Conservation (phyloP, 2,888 invertebrate species). For the Rhamphomyia laevipes region DNA sequence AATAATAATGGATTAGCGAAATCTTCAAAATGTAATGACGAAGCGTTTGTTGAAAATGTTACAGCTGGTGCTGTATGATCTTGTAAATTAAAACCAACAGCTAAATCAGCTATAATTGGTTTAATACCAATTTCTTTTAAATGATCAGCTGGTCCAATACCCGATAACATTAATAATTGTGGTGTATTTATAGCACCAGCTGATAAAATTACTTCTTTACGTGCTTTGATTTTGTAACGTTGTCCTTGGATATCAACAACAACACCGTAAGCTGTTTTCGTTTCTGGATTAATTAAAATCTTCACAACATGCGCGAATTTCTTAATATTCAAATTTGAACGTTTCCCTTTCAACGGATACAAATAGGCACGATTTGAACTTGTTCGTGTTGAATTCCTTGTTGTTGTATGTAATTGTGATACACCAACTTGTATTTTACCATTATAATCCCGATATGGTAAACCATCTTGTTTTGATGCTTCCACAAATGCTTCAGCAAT, state of each 20-base stretch:
- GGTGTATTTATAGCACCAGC: slow-evolving; percentile 72
- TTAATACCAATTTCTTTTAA: slow-evolving; percentile 42
- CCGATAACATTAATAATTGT: slow-evolving; percentile 70
- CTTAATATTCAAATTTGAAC: slow-evolving; percentile 46
- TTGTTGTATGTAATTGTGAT: slow-evolving; percentile 49
- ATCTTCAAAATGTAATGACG: slow-evolving; percentile 31
- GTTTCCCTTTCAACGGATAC: slow-evolving; percentile 39
- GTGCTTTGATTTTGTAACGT: slow-evolving; percentile 40
- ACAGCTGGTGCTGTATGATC: slow-evolving; percentile 57
- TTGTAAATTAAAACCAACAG: slow-evolving; percentile 51
- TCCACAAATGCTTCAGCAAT: slow-evolving; percentile 51
- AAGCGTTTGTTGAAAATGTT: slow-evolving; percentile 46
- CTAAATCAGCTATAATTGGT: slow-evolving; percentile 46
- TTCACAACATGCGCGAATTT: slow-evolving; percentile 43
- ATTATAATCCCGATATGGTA: slow-evolving; percentile 55
- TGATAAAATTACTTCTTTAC: slow-evolving; percentile 58
- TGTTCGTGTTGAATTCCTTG: slow-evolving; percentile 44
- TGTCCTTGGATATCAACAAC: slow-evolving; percentile 39
- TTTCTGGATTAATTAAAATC: slow-evolving; percentile 41
- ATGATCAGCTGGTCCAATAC: slow-evolving; percentile 51
- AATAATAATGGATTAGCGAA: slow-evolving; percentile 28
- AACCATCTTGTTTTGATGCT: slow-evolving; percentile 50
- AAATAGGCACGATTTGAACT: slow-evolving; percentile 50
- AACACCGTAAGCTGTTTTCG: slow-evolving; percentile 44
- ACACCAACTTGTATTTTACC: slow-evolving; percentile 49